Base-by-base conservation (phyloP, 2,113 vertebrate species). In the Podarcis muralis region DNA sequence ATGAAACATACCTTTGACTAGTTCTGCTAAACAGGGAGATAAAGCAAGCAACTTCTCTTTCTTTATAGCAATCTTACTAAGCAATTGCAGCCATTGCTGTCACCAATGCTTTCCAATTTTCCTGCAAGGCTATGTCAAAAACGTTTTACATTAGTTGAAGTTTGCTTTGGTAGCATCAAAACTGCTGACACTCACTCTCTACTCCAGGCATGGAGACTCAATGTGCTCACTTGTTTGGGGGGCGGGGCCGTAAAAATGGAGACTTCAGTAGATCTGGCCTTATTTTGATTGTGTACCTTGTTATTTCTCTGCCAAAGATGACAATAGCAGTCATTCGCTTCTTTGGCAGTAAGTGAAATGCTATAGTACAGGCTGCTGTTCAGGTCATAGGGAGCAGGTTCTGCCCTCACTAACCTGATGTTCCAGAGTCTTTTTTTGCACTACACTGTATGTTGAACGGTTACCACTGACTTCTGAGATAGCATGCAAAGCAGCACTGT, bases 11-110 rank as follows among this genome's bases (percentile, higher is more conserved):
- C 25, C 84, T 85, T 43, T 80, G 30, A 87, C 20, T 87, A 69
- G 66, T 69, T 80, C 37, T 65, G 77, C n/a, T 79, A 80, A 69
- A 87, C 11, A 57, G 65, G 65, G 76, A 77, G 65, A 69, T 69
- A 80, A 87, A 35, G 32, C 48, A 76, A 75, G 78, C 7, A 12
- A 71, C 23, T 16, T 80, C 43, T 76, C 72, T 84, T 43, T 69
- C 43, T 79, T 87, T 87, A 69, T 53, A 80, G 76, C 30, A 85
- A 76, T 35, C 5, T 80, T 80, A 53, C 40, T 71, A 78, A 87
- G 40, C 25, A 71, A 79, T n/a, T 79, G 57, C 16, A 79, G 65
- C 53, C 30, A 80, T 87, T 20, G 32, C 37, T 76, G 40, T 87
- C 22, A 69, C 76, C 30, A 35, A 8, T 79, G 76, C 30, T 27